Evolutionary conservation across 2,888 invertebrate genomes (phyloP).

Genomic region (Apodemia zela): DNA sequence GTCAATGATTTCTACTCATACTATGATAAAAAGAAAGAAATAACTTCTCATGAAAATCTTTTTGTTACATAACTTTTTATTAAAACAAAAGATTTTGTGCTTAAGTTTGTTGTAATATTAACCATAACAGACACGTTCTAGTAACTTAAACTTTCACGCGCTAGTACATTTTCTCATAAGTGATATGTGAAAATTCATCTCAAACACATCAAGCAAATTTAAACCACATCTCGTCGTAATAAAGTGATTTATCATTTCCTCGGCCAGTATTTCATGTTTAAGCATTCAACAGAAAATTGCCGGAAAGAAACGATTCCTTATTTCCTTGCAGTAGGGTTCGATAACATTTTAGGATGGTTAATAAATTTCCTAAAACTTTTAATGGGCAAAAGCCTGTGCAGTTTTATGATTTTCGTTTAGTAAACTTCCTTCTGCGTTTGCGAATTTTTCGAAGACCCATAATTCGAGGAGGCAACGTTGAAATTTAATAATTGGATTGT

Average conservation of each 20-base stretch:
- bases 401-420: conserved; percentile 43
- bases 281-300: conserved; percentile 5
- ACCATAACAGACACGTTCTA: conserved; percentile 5
- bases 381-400: conserved; percentile 38
- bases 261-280: not conserved
- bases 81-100: not conserved
- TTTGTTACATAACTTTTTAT: not conserved
- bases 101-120: not conserved
- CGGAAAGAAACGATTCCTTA: conserved; percentile 7
- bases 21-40: no score
- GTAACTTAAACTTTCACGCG: conserved; percentile 18
- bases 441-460: conserved; percentile 13
- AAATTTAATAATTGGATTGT: conserved; percentile 15
- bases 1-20: no score
- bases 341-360: conserved; percentile 41
- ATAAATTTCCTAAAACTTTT: conserved; percentile 57
- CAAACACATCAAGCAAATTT: not conserved
- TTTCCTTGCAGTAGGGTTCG: conserved; percentile 1
- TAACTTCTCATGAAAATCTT: no score
- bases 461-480: conserved; percentile 5
- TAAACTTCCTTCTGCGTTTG: conserved; percentile 19
- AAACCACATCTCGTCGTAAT: not conserved
- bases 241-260: not conserved
- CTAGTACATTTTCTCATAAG: conserved; percentile 12
- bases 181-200: conserved; percentile 1